Evolutionary conservation across 1,140 invertebrate species (phyloP).

Genomic region (Macrobrachium rosenbergii): DNA sequence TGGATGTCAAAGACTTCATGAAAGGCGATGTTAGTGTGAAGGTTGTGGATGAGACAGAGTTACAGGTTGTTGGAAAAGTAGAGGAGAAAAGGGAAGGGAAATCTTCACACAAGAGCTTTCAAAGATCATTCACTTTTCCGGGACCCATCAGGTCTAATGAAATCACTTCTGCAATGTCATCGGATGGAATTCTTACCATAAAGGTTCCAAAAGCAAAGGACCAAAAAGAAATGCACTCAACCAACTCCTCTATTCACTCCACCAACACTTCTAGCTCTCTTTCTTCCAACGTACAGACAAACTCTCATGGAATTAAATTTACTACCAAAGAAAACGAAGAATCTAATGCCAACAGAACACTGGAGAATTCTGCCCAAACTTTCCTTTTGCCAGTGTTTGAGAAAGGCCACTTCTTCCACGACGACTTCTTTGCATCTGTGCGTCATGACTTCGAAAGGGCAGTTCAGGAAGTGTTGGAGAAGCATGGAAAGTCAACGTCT

Average conservation of each 20-base stretch:
- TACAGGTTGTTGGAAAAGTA: conserved; percentile 36
- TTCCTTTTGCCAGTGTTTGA: conserved; percentile 11
- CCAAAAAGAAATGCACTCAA: too few species aligned
- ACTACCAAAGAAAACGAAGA: not conserved
- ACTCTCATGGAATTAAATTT: not conserved
- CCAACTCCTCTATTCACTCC: too few species aligned
- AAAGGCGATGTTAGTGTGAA: conserved; percentile 33
- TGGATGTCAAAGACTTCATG: conserved; percentile 50
- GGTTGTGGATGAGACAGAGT: conserved; percentile 36
- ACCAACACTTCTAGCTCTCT: too few species aligned
- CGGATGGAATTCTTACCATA: conserved; percentile 48
- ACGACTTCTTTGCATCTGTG: conserved; percentile 31
- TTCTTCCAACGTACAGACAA: too few species aligned
- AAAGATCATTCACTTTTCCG: conserved; percentile 36
- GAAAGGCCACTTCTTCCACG: conserved; percentile 43
- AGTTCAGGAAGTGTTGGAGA: conserved; percentile 23
- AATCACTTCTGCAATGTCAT: conserved; percentile 34
- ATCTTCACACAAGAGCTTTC: conserved; percentile 24
- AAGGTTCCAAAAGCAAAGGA: conserved; percentile 32
- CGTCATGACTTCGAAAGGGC: conserved; percentile 41
- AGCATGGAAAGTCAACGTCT: not conserved
- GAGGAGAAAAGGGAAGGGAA: conserved; percentile 21
- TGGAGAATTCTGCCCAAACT: too few species aligned
- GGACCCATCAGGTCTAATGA: conserved; percentile 4
- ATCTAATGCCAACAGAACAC: too few species aligned